Base-by-base conservation (phyloP, 1,140 invertebrate genomes). In the Drosophila nannoptera region DNA sequence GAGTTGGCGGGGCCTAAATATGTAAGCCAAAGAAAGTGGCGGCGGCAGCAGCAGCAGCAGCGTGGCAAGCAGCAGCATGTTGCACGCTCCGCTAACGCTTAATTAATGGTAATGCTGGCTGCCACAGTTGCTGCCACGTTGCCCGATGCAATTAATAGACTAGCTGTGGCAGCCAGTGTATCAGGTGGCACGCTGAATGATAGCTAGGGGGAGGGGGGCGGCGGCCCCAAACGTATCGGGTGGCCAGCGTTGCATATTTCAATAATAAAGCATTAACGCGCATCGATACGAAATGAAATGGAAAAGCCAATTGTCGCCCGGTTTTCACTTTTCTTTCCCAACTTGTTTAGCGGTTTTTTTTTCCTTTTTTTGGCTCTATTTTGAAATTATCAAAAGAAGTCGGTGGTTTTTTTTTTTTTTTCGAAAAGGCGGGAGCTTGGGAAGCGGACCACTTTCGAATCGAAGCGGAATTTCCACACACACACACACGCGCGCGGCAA, bases 11-110 rank as follows among this genome's bases (percentile, higher is more conserved):
- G 22, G 31, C 54, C 54, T 45, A 56, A 45, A 56, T 76, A 83
- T 86, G 69, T 83, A 84, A 83, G 80, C 50, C 80, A 83, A 84
- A 83, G 80, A 83, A 83, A 83, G 80, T 83, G 35, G 52, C 49
- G 31, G 42, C 22, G 35, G 52, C 49, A 32, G 42, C 49, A 22
- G n/a, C n/a, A n/a, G 35, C 48, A 62, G 38, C 49, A 22, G 42
- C 33, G 74, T 38, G 45, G 50, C 43, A 32, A 33, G 42, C 33
- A 49, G 73, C 56, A 43, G 75, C 80, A 73, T 86, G 82, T 74
- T 81, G 77, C 82, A 86, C 74, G 81, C 77, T 86, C 65, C 61
- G 75, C 52, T 86, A 75, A 50, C 70, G 77, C 82, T 86, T 86
- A 87, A 86, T 86, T 86, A 86, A 87, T 86, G 81, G 59, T 71